These are phyloP conservation scores for Chloropsis hardwickii DNA, from an alignment of 2,113 vertebrate genomes.

Conservation along the genomic window DNA sequence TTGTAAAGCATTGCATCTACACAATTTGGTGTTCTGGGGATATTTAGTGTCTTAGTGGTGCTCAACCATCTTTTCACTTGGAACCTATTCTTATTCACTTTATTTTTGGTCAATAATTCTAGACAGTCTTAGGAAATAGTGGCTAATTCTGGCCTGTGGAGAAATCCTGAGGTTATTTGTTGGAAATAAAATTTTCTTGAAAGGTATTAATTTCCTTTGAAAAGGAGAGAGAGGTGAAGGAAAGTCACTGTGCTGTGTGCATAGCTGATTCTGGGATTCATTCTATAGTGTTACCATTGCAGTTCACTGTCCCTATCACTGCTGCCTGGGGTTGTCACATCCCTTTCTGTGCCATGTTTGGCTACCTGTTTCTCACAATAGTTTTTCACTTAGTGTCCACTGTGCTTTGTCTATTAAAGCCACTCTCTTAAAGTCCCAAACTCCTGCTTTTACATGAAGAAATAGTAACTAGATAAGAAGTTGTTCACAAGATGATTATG, in stretches of 20 bases:
- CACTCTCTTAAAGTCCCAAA: neutral
- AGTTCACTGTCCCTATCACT: neutral
- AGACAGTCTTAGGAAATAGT: neutral
- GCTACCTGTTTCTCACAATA: neutral
- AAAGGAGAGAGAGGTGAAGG: neutral
- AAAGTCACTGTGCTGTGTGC: neutral
- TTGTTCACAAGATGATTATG: neutral
- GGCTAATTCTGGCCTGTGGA: neutral
- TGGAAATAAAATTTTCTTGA: neutral
- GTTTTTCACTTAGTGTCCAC: neutral
- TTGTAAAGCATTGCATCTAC: neutral
- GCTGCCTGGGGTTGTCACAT: neutral
- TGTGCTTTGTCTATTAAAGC: neutral
- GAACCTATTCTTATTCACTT: neutral
- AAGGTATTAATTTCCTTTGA: neutral
- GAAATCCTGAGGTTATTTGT: neutral
- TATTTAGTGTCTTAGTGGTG: neutral
- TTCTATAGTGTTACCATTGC: neutral
- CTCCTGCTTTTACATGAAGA: neutral
- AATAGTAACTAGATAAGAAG: neutral
- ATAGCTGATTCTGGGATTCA: neutral
- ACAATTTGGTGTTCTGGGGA: neutral
- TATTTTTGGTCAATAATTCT: neutral
- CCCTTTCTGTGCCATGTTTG: neutral
- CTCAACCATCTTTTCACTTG: neutral